Evolutionary conservation across 2,113 vertebrate species (phyloP).

Genomic region (Parotia lawesii): DNA sequence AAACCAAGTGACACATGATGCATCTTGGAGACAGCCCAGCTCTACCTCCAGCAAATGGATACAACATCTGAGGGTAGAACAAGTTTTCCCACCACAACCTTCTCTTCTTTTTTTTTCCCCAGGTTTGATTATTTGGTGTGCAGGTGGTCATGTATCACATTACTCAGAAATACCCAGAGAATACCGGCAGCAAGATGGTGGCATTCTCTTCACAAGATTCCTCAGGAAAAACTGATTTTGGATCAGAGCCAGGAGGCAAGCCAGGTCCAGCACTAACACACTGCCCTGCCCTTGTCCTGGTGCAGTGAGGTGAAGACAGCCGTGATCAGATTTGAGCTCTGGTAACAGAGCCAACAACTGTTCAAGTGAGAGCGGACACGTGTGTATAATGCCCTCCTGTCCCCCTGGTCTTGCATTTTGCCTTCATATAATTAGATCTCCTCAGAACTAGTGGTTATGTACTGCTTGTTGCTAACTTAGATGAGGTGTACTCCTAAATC

Average conservation of each 20-base stretch:
- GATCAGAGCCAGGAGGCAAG: background rate
- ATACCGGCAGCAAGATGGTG: background rate
- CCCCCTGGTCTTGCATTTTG: background rate
- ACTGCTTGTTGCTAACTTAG: background rate
- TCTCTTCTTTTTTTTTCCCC: too few species aligned
- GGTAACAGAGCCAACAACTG: background rate
- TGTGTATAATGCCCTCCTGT: background rate
- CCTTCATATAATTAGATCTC: background rate
- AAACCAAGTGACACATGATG: background rate
- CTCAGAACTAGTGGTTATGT: background rate
- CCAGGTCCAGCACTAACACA: background rate
- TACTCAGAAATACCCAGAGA: background rate
- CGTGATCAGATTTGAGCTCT: background rate
- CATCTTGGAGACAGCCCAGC: background rate
- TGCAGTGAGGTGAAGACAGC: background rate
- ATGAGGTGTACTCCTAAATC: background rate
- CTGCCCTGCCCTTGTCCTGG: background rate
- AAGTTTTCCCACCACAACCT: background rate
- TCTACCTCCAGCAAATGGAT: background rate
- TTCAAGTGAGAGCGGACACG: rapidly evolving
- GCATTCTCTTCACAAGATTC: background rate
- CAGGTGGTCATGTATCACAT: background rate
- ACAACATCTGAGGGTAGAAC: background rate
- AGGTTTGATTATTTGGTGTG: background rate
- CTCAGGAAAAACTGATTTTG: background rate